These are phyloP conservation scores for Sphyrna mokarran DNA, from an alignment of 2,113 vertebrate species.

Conservation along the genomic window DNA sequence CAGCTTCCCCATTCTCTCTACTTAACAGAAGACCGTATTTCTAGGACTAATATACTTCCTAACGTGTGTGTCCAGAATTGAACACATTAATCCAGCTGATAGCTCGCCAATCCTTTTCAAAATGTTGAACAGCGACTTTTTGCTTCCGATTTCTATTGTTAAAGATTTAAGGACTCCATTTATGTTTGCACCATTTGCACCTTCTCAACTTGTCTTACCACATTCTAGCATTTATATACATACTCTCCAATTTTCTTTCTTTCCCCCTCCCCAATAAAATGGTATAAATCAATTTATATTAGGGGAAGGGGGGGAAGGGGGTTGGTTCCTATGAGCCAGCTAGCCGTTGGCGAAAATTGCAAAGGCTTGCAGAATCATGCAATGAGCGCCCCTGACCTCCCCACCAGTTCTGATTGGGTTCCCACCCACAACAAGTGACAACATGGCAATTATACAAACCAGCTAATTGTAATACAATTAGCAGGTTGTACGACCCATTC, in stretches of 20 bases:
- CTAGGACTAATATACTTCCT: background rate
- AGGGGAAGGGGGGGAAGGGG: no score
- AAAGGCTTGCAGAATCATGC: no score
- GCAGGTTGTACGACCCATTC: no score
- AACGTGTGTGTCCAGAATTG: background rate
- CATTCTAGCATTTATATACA: background rate
- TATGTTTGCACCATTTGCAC: background rate
- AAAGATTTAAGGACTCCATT: background rate
- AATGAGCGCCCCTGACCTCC: no score
- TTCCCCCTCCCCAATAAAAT: background rate
- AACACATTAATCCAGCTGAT: background rate
- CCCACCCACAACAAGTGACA: no score
- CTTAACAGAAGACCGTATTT: background rate
- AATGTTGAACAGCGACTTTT: background rate
- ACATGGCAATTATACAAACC: no score
- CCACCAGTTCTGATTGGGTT: no score
- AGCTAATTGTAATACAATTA: no score
- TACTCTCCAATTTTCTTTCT: background rate
- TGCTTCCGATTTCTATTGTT: background rate
- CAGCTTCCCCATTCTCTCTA: background rate
- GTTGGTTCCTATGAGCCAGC: no score
- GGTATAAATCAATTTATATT: background rate
- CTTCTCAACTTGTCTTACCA: background rate
- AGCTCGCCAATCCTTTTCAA: background rate
- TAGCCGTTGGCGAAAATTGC: no score